Conservation (phyloP, 2,113 vertebrate species). For the Euleptes europaea region DNA sequence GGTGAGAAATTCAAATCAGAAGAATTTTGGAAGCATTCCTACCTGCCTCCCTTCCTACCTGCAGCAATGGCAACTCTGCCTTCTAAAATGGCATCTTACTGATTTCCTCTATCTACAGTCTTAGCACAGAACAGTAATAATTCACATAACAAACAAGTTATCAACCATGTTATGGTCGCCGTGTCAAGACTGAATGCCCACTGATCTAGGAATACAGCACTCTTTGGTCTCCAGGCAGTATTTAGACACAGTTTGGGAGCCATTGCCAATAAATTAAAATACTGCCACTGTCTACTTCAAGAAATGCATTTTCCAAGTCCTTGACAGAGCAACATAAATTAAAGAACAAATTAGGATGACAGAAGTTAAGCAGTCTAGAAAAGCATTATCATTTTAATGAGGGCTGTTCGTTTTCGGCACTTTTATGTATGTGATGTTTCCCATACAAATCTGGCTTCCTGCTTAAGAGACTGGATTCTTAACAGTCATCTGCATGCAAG, state of each 20-base stretch:
- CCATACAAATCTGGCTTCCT: not conserved
- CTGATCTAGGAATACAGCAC: not conserved
- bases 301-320: not conserved
- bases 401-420: constrained; percentile 1
- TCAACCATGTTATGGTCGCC: not conserved
- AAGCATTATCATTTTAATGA: constrained; percentile 14
- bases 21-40: too few relatives aligned
- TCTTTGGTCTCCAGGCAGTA: not conserved
- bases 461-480: not conserved
- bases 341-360: constrained; percentile 18
- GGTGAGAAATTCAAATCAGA: too few relatives aligned
- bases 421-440: not conserved
- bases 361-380: constrained; percentile 18
- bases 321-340: not conserved
- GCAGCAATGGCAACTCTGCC: not conserved
- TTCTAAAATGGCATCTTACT: not conserved
- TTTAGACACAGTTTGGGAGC: not conserved
- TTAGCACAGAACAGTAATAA: not conserved
- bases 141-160: not conserved
- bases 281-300: not conserved
- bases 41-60: not conserved
- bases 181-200: not conserved
- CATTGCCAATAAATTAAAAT: not conserved
- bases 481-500: not conserved
- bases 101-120: not conserved